Conservation (phyloP, 2,888 invertebrate genomes). For the Ochropleura plecta region DNA sequence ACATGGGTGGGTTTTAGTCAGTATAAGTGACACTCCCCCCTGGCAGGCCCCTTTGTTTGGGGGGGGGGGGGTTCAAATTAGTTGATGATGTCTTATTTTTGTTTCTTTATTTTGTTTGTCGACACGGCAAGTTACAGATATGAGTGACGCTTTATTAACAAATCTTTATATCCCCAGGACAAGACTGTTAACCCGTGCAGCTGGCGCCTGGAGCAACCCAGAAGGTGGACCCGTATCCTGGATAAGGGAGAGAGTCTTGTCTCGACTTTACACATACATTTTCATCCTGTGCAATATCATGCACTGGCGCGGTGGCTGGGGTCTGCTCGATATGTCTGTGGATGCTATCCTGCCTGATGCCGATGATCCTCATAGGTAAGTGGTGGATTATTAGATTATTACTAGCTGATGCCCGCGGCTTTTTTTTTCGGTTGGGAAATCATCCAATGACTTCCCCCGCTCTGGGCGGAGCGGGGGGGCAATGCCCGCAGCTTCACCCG, state of each 20-base stretch:
- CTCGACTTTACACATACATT: slow-evolving; percentile 93
- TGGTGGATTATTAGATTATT: background rate
- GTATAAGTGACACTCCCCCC: too few relatives aligned
- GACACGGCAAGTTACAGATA: too few relatives aligned
- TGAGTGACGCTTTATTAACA: background rate
- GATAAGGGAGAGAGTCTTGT: slow-evolving; percentile 84
- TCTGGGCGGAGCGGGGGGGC: too few relatives aligned
- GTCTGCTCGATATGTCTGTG: slow-evolving; percentile 92
- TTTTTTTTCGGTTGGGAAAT: too few relatives aligned
- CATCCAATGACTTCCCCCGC: too few relatives aligned
- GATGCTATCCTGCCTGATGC: slow-evolving; percentile 84
- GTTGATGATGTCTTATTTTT: too few relatives aligned
- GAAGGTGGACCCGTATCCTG: slow-evolving; percentile 75
- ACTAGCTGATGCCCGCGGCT: too few relatives aligned
- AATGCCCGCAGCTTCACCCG: too few relatives aligned
- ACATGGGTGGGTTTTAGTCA: too few relatives aligned
- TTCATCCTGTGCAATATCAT: slow-evolving; percentile 95
- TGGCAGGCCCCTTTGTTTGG: too few relatives aligned
- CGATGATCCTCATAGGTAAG: slow-evolving; percentile 79
- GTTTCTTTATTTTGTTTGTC: too few relatives aligned
- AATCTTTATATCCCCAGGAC: slow-evolving; percentile 69
- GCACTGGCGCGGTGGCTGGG: slow-evolving; percentile 97
- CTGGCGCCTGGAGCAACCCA: slow-evolving; percentile 75
- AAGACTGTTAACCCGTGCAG: slow-evolving; percentile 78
- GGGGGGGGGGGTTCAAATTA: too few relatives aligned